Conservation (phyloP, 2,113 vertebrate species). For the Mesoclemmys tuberculata region DNA sequence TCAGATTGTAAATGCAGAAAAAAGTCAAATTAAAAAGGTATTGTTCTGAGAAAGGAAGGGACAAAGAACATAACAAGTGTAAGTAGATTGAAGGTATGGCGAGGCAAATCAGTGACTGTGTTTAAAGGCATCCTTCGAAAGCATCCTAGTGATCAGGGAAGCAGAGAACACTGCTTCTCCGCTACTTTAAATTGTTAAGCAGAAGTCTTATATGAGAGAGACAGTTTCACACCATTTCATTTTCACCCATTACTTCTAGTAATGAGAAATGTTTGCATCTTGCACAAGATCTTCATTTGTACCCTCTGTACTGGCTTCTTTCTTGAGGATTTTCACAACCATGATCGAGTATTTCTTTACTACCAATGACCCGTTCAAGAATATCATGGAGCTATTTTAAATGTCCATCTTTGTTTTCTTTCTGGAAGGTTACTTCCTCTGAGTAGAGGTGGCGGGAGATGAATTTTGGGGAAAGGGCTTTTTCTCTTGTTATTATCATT, state of each 20-base stretch:
- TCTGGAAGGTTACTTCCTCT: neutral
- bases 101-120: neutral
- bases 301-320: neutral
- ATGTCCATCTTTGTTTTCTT: neutral
- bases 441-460: neutral
- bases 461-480: neutral
- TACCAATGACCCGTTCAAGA: neutral
- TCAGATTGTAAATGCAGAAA: neutral
- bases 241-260: neutral
- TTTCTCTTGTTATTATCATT: neutral
- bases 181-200: neutral
- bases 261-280: rapidly evolving
- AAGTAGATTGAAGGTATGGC: neutral
- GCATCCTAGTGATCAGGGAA: neutral
- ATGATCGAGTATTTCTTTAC: neutral
- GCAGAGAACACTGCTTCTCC: neutral
- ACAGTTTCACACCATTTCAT: neutral
- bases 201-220: neutral
- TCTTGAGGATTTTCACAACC: neutral
- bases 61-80: neutral
- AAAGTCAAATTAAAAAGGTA: neutral
- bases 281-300: neutral
- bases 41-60: neutral
- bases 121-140: constrained; percentile 25
- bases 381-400: neutral